Evolutionary conservation across 2,888 invertebrate species (phyloP).

Genomic region (Eudasyphora cyanicolor): DNA sequence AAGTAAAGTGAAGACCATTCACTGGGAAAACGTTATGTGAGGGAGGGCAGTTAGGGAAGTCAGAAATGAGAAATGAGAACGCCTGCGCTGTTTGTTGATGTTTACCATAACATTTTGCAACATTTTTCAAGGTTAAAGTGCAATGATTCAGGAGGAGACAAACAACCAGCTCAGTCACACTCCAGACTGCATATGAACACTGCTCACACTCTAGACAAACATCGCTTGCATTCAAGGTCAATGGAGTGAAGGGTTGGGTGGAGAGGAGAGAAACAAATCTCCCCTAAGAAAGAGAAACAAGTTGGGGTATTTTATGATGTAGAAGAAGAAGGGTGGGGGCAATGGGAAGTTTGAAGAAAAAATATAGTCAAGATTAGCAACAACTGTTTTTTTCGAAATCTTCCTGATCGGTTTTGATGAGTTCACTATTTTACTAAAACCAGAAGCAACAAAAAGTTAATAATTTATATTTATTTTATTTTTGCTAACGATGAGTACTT

Average conservation of each 20-base stretch:
- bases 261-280: not conserved
- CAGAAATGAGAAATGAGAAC: too few relatives aligned
- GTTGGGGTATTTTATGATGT: too few relatives aligned
- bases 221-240: conserved; percentile 61
- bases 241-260: conserved; percentile 22
- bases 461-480: conserved; percentile 11
- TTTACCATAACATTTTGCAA: conserved; percentile 53
- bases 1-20: not conserved
- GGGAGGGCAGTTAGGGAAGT: not conserved
- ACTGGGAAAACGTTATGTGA: not conserved
- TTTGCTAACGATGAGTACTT: conserved; percentile 16
- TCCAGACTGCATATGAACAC: conserved; percentile 31
- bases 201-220: conserved; percentile 28
- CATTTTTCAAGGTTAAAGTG: conserved; percentile 80
- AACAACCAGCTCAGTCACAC: not conserved
- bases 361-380: not conserved
- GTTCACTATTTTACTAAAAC: not conserved
- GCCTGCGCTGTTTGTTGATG: conserved; percentile 66
- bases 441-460: conserved; percentile 3
- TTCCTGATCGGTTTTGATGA: not conserved
- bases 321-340: not conserved
- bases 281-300: not conserved
- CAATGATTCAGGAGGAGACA: conserved; percentile 74
- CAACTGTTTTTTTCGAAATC: not conserved
- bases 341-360: not conserved